Evolutionary conservation across 2,113 vertebrate genomes (phyloP), one percentile per base, ranked within the genome.

Genomic region (Paedocypris sp.): DNA sequence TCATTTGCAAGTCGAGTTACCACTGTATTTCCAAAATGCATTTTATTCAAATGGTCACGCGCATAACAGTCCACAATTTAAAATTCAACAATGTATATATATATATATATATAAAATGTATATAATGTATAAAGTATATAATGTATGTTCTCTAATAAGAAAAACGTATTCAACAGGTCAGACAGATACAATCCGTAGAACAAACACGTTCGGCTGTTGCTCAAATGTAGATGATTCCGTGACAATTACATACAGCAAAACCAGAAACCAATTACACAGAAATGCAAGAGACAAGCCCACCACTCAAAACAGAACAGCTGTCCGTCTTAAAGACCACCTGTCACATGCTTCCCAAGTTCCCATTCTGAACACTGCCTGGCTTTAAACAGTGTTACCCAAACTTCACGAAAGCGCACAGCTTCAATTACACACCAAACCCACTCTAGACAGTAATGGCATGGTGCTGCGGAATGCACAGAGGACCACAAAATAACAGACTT

Each of bases 261-360:
- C 45, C 36, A 57, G 20, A n/a, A 15, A 48, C 9, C 53, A 57
- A 41, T 36, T 39, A 48, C 19, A 43, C 16, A 57, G 25, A 31
- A 20, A 64, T 5, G 15, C 29, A n/a, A 11, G 15, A 9, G 9
- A 38, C 9, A 26, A 12, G 19, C 25, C 41, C 41, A 58, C n/a
- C n/a, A n/a, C n/a, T n/a, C 6, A 2, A 38, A 53, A 26, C 45
- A 50, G 52, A 69, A 67, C 38, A 57, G 18, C 39, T 13, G 15
- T 51, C 48, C 38, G 35, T 36, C 22, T 45, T 25, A 18, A 56
- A 28, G 47, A 57, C 57, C 67, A 73, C 68, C 70, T 73, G 67
- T 67, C 71, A 54, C 9, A 12, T 18, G 25, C 33, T 15, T 19
- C 50, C 22, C 35, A 2, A 15, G 16, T 60, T 64, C 43, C 45